phyloP scores from a whole-genome alignment of 2,888 invertebrate genomes.

The Odontothrips loti region DNA sequence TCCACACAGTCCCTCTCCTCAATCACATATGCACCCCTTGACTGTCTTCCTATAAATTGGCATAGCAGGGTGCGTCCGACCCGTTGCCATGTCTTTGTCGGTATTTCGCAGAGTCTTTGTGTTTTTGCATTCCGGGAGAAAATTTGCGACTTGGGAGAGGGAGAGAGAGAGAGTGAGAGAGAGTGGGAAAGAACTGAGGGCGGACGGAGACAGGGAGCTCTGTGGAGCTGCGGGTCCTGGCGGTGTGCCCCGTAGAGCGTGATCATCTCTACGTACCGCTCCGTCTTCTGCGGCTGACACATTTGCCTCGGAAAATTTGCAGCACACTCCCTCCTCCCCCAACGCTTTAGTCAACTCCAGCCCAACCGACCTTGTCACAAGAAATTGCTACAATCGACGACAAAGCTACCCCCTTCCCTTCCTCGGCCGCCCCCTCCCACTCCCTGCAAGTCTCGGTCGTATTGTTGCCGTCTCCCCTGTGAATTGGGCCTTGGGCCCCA shows the following conservation, averaged over 20 bases:
- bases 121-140: constrained; percentile 19
- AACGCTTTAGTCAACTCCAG: neutral
- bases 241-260: neutral
- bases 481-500: neutral
- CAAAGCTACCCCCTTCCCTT: neutral
- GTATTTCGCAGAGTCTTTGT: constrained; percentile 15
- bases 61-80: neutral
- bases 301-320: neutral
- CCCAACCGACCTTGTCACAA: constrained; percentile 2
- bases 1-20: neutral
- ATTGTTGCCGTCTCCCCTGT: no score
- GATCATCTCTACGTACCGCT: neutral
- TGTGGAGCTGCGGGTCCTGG: no score
- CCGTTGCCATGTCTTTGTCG: constrained; percentile 11
- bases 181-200: no score
- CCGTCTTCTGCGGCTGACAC: constrained; percentile 21
- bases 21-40: constrained; percentile 24
- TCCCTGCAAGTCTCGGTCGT: no score
- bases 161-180: neutral
- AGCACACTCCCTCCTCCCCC: neutral
- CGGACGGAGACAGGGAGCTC: no score
- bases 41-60: constrained; percentile 5
- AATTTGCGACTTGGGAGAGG: neutral
- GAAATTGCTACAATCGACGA: constrained; percentile 14
- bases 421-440: neutral